phyloP scores from a whole-genome alignment of 2,113 vertebrate genomes.

The Larimichthys crocea region DNA sequence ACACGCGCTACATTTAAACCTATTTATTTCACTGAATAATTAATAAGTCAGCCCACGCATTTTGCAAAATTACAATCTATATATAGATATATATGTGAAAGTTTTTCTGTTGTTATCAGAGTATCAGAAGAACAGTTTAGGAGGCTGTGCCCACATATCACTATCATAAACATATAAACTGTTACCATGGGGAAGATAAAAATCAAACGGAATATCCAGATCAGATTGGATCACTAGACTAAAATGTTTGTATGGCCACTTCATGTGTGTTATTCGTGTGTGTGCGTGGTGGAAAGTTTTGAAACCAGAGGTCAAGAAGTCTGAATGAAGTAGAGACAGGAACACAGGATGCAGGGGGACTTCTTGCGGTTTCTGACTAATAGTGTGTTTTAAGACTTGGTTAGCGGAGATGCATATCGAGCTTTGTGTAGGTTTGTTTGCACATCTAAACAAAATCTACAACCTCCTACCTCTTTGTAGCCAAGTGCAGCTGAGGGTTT shows the following conservation, averaged over 20 bases:
- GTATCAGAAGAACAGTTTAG: not conserved
- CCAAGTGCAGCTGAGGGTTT: constrained; percentile 94
- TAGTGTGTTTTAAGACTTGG: not conserved
- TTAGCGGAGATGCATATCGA: not conserved
- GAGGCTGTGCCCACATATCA: not conserved
- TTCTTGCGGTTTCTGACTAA: constrained; percentile 20
- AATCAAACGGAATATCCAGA: not conserved
- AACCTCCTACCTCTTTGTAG: constrained; percentile 95
- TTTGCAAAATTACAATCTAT: not conserved
- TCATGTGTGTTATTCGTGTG: not conserved
- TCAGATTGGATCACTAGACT: not conserved
- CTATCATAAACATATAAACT: not conserved
- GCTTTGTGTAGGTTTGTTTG: constrained; percentile 20
- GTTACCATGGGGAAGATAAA: not conserved
- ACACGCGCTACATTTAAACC: not conserved
- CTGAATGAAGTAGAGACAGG: not conserved
- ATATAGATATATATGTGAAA: not conserved
- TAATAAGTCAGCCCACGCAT: not conserved
- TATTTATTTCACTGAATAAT: not conserved
- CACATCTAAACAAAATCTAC: not conserved
- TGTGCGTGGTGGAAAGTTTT: not conserved
- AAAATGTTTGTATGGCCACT: not conserved
- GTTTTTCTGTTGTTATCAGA: constrained; percentile 15
- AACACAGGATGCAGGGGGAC: not conserved
- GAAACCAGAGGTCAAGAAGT: not conserved